Conservation (phyloP, 2,113 vertebrate genomes). For the Danio rerio region GRCz12tu NC_133199.1:5446501-5447000, state of each 20-base stretch:
- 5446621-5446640: too few species aligned
- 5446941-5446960: not conserved
- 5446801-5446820: not conserved
- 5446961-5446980: not conserved
- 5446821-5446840: not conserved
- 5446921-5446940: not conserved
- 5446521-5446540: too few species aligned
- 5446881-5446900: constrained; percentile 27
- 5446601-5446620: too few species aligned
- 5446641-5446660: too few species aligned
- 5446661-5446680: too few species aligned
- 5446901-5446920: constrained; percentile 14
- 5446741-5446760: not conserved
- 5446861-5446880: constrained; percentile 1
- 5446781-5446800: not conserved
- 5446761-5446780: not conserved
- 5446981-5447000: constrained; percentile 21
- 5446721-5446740: not conserved
- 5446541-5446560: too few species aligned
- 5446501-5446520: too few species aligned
- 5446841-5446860: not conserved
- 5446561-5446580: too few species aligned
- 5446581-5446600: too few species aligned
- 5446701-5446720: too few species aligned
- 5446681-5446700: too few species aligned